Evolutionary conservation across 1,140 invertebrate genomes (phyloP).

Genomic region (Thaumatotibia leucotreta): DNA sequence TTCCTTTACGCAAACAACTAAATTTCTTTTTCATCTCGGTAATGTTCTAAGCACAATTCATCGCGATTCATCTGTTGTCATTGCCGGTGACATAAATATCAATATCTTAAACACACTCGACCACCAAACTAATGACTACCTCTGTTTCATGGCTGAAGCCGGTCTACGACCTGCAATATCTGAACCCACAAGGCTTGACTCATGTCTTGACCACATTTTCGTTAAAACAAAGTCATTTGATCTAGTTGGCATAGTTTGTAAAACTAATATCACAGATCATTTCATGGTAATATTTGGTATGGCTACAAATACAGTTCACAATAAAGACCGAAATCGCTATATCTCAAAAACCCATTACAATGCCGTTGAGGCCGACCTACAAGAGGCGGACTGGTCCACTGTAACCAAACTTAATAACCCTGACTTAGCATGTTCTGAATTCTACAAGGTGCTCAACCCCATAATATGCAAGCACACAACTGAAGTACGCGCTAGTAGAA

Average conservation of each 20-base stretch:
- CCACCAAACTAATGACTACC: neutral
- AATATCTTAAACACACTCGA: neutral
- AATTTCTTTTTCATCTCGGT: neutral
- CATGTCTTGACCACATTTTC: neutral
- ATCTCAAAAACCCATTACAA: neutral
- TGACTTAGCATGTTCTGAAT: neutral
- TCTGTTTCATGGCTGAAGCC: neutral
- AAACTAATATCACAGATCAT: neutral
- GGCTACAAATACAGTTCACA: neutral
- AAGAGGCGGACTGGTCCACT: neutral
- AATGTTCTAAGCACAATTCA: neutral
- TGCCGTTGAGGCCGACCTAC: neutral
- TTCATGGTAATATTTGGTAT: neutral
- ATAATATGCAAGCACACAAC: neutral
- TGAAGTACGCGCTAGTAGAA: neutral
- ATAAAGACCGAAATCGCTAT: neutral
- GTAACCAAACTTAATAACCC: neutral
- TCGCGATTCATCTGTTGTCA: neutral
- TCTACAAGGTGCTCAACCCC: neutral
- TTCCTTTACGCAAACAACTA: neutral
- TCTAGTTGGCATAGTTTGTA: neutral
- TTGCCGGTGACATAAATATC: neutral
- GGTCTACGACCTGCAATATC: neutral
- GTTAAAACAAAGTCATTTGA: neutral
- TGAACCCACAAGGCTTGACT: neutral